A percentile compares a stretch with the other conserved stretches of the same genome.
These are phyloP conservation scores for Drosophila nr. medialis DNA, from an alignment of 2,888 invertebrate genomes.

Conservation along the genomic window DNA sequence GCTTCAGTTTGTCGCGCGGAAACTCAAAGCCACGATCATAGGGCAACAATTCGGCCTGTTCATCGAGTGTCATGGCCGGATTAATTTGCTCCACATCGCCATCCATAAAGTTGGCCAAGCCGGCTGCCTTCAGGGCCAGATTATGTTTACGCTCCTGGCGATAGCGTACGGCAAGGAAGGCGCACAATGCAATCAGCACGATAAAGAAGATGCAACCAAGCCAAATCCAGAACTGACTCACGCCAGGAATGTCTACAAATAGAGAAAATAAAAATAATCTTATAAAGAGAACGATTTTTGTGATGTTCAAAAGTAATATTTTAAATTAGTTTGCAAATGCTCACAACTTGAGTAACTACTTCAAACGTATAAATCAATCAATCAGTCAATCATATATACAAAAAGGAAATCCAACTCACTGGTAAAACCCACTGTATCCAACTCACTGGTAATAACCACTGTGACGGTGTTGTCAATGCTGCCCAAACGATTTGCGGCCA, in stretches of 20 bases:
- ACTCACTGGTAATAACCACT: slow-evolving; percentile 85
- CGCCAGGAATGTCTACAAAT: slow-evolving; percentile 76
- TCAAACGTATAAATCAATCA: background rate
- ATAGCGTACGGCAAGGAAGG: slow-evolving; percentile 81
- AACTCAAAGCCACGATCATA: slow-evolving; percentile 96
- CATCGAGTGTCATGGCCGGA: slow-evolving; percentile 94
- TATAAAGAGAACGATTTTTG: background rate
- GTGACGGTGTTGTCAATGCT: slow-evolving; percentile 80
- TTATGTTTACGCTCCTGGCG: slow-evolving; percentile 83
- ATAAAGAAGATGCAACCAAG: slow-evolving; percentile 73
- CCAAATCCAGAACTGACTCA: slow-evolving; percentile 83
- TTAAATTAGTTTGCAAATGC: background rate
- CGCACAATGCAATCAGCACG: slow-evolving; percentile 74
- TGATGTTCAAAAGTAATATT: background rate
- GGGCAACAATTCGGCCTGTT: slow-evolving; percentile 97
- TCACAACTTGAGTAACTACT: background rate
- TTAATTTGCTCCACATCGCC: slow-evolving; percentile 93
- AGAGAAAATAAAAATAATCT: background rate
- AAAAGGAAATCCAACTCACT: slow-evolving; percentile 82
- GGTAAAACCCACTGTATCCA: too few species aligned
- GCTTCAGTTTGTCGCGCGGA: slow-evolving; percentile 90
- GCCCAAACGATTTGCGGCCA: slow-evolving; percentile 86
- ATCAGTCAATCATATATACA: background rate
- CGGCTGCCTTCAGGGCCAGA: slow-evolving; percentile 89
- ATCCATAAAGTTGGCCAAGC: slow-evolving; percentile 91